phyloP scores from a whole-genome alignment of 2,797 vertebrate genomes.

The Pangasius mekongensis region DNA sequence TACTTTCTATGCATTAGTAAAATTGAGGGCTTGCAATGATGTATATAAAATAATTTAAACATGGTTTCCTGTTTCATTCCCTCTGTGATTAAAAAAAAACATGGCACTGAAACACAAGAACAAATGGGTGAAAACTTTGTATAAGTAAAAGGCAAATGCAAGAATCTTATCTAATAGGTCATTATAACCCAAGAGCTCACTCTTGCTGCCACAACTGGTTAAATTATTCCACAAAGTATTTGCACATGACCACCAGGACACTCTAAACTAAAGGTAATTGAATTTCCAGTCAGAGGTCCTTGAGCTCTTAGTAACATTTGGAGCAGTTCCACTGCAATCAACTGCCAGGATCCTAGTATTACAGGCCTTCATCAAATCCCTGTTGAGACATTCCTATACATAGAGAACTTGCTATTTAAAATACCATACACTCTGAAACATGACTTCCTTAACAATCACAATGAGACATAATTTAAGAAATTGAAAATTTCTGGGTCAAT shows the following conservation, averaged over 20 bases:
- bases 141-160: not conserved
- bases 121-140: not conserved
- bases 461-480: not conserved
- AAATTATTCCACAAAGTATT: constrained; percentile 47
- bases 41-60: constrained; percentile 5
- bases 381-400: constrained; percentile 47
- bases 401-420: constrained; percentile 52
- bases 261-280: constrained; percentile 70
- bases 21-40: not conserved
- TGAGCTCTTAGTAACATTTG: constrained; percentile 56
- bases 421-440: constrained; percentile 15
- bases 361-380: constrained; percentile 59
- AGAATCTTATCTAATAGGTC: not conserved
- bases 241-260: constrained; percentile 64
- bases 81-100: constrained; percentile 49
- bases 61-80: constrained; percentile 7
- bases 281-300: constrained; percentile 72
- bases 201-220: constrained; percentile 29
- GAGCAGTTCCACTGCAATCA: constrained; percentile 67
- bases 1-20: not conserved
- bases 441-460: constrained; percentile 43
- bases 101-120: constrained; percentile 40
- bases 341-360: constrained; percentile 67
- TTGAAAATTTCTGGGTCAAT: not conserved
- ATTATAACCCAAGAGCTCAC: constrained; percentile 32